Base-by-base conservation (phyloP, 2,113 vertebrate genomes). In the Leucoraja erinaceus region DNA sequence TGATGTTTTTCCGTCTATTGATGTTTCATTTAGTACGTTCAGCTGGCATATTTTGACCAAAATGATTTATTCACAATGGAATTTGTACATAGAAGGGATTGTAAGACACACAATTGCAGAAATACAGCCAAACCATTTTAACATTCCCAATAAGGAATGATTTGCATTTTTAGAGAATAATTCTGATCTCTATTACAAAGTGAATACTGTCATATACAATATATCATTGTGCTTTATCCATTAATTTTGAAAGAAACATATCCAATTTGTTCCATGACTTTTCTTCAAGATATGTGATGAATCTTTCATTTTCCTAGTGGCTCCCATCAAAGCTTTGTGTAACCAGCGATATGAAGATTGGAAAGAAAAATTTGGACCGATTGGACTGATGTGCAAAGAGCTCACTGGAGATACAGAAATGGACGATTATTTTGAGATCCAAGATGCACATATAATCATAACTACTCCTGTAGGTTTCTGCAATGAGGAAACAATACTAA, bases 361-460 rank as follows among this genome's bases (percentile, higher is more conserved):
- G 99, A 98, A 97, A 94, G 96, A 96, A 95, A 99, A 99, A 95
- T 99, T 99, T 95, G 97, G 97, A 94, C 96, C 97, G 83, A 94
- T 99, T 94, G 98, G 98, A 94, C 95, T 99, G 93, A 97, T 75
- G 93, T 99, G 98, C 96, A 99, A 99, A 95, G 98, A 99, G 94
- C 95, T 99, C 94, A 99, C 98, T 28, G 98, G 99, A 93, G 99
- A 99, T 96, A 99, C 98, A 47, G 95, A 97, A 94, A 96, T 99
- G 90, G 98, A 99, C 94, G 98, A 99, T 94, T 96, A 99, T 92
- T 99, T 99, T 96, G 98, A 99, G 96, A 98, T 99, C 95, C 98
- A 98, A 90, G 96, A 99, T 66, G 97, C 98, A 90, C 96, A 99
- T 94, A 97, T 99, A 94, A 99, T 99, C 95, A 96, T 98, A 95